Percentiles rank a stretch among this genome's conserved stretches.
Conservation (phyloP, 1,140 invertebrate species). For the Heliothis subflexa region DNA sequence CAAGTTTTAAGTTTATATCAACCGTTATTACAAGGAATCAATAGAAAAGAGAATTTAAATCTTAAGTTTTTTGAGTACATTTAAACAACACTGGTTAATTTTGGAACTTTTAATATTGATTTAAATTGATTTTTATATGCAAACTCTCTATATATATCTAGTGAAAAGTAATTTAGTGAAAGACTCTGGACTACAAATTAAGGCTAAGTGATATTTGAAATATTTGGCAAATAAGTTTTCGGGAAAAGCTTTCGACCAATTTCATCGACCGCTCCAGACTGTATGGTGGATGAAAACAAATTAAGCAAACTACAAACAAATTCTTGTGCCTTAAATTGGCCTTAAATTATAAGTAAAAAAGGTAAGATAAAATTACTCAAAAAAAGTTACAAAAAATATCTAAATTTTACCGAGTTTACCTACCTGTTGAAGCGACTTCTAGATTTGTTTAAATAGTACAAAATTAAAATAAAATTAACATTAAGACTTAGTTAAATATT, state of each 20-base stretch:
- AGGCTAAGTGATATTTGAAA: constrained; percentile 84
- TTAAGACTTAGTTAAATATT: constrained; percentile 85
- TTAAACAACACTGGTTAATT: constrained; percentile 86
- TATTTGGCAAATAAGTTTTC: constrained; percentile 79
- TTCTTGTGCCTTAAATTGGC: constrained; percentile 85
- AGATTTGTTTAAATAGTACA: constrained; percentile 86
- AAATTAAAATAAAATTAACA: constrained; percentile 84
- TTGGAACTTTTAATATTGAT: constrained; percentile 83
- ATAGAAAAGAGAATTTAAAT: constrained; percentile 85
- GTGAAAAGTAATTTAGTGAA: constrained; percentile 82
- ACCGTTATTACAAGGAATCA: constrained; percentile 85
- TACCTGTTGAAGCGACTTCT: constrained; percentile 83
- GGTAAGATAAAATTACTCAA: constrained; percentile 81
- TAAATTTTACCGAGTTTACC: constrained; percentile 81
- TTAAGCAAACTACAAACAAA: constrained; percentile 69
- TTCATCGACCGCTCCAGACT: constrained; percentile 80
- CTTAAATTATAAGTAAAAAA: constrained; percentile 85
- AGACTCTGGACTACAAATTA: constrained; percentile 79
- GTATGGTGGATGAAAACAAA: constrained; percentile 76
- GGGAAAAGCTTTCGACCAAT: constrained; percentile 80
- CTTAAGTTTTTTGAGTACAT: constrained; percentile 84
- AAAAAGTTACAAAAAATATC: constrained; percentile 78
- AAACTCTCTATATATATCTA: constrained; percentile 85
- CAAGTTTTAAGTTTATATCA: constrained; percentile 86
- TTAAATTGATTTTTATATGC: constrained; percentile 84